These are phyloP conservation scores for Harmothoe impar DNA, from an alignment of 2,888 invertebrate species.

Conservation along the genomic window DNA sequence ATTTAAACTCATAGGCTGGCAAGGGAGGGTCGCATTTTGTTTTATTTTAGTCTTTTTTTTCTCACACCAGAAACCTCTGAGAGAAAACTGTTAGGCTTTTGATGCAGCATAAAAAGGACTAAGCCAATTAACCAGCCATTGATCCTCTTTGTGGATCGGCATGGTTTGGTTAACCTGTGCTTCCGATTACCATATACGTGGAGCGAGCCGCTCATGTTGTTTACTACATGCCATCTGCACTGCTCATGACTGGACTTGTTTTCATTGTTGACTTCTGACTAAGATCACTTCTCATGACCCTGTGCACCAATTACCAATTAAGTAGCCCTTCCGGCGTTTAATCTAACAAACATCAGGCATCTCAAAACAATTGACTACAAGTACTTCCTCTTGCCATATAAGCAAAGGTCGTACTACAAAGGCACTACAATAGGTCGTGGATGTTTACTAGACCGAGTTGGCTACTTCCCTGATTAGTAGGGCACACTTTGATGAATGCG, in stretches of 20 bases:
- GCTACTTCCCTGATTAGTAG: neutral
- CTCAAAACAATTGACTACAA: neutral
- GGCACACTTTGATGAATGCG: neutral
- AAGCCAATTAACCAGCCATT: neutral
- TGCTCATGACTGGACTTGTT: neutral
- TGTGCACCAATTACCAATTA: neutral
- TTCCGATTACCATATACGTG: slow-evolving; percentile 11
- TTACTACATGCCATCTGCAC: neutral
- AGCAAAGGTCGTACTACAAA: neutral
- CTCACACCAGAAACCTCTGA: neutral
- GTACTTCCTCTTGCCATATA: neutral
- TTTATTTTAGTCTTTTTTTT: too few species aligned
- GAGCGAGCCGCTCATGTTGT: neutral
- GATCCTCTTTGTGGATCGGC: neutral
- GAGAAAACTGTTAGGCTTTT: neutral
- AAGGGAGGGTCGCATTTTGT: neutral
- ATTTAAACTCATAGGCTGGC: neutral
- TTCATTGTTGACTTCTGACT: neutral
- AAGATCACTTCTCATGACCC: neutral
- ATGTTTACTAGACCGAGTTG: neutral
- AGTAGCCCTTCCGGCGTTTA: neutral
- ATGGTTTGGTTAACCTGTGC: neutral
- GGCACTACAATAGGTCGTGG: neutral
- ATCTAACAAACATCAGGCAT: neutral
- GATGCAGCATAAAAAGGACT: neutral